Conservation (phyloP, 1,140 invertebrate species). For the Chymomyza costata region DNA sequence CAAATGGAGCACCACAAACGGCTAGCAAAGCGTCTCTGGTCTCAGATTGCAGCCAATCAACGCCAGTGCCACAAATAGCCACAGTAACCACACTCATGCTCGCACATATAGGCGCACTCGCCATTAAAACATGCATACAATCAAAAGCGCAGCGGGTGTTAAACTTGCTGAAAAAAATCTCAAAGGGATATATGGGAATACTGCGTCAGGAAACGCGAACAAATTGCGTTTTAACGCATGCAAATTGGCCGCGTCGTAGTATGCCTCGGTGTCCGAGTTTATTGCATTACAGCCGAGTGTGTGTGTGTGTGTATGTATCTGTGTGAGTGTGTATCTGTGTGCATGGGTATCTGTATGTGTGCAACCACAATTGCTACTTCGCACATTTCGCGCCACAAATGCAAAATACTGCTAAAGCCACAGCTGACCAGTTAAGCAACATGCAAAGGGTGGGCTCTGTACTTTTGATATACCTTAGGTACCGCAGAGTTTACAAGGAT, state of each 20-base stretch:
- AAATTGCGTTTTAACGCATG: constrained; percentile 73
- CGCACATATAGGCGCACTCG: neutral
- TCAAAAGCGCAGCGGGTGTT: neutral
- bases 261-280: constrained; percentile 45
- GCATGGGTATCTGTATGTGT: constrained; percentile 15
- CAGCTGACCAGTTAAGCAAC: constrained; percentile 22
- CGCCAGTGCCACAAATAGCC: constrained; percentile 35
- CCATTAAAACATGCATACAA: too few relatives aligned
- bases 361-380: constrained; percentile 50
- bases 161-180: constrained; percentile 22
- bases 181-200: constrained; percentile 35
- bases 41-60: constrained; percentile 49
- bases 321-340: constrained; percentile 22
- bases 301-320: constrained; percentile 4
- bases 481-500: too few relatives aligned
- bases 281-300: constrained; percentile 51
- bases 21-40: constrained; percentile 5
- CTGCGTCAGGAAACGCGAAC: constrained; percentile 62
- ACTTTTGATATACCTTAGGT: too few relatives aligned
- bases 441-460: neutral
- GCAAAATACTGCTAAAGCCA: constrained; percentile 8
- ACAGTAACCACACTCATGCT: constrained; percentile 15
- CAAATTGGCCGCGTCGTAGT: constrained; percentile 60
- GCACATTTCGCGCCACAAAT: constrained; percentile 33
- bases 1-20: constrained; percentile 40